Conservation (phyloP, 2,113 vertebrate species). For the Eira barbara region DNA sequence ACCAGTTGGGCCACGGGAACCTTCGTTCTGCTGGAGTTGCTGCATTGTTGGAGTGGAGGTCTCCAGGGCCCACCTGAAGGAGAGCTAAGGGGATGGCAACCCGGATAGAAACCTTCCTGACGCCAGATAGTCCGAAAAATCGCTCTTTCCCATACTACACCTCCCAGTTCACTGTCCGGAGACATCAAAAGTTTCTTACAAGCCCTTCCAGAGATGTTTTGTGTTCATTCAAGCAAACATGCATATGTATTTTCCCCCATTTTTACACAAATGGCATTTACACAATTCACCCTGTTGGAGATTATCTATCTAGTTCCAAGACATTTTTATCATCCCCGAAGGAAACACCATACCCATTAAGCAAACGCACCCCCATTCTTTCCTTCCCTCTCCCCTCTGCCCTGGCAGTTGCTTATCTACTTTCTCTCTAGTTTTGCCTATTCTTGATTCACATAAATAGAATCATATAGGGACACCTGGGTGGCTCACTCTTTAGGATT, state of each 20-base stretch:
- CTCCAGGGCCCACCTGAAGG: no score
- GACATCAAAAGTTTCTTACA: background rate
- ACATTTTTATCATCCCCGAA: background rate
- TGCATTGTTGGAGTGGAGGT: background rate
- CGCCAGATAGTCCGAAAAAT: background rate
- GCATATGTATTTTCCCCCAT: background rate
- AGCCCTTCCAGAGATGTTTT: background rate
- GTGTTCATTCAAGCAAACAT: background rate
- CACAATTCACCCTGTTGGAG: background rate
- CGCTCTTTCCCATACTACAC: background rate
- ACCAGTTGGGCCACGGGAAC: fast-evolving
- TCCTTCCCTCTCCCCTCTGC: no score
- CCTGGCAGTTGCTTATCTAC: background rate
- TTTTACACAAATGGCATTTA: background rate
- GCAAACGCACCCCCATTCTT: background rate
- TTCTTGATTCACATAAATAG: background rate
- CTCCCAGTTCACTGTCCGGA: background rate
- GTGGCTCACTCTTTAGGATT: background rate
- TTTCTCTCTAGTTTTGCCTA: background rate
- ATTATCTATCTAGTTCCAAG: background rate
- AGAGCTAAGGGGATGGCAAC: background rate
- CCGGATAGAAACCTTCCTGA: background rate
- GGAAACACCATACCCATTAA: background rate
- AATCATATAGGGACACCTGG: background rate
- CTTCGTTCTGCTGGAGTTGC: background rate